Evolutionary conservation across 1,140 invertebrate genomes (phyloP).

Genomic region (Wasmannia auropunctata): DNA sequence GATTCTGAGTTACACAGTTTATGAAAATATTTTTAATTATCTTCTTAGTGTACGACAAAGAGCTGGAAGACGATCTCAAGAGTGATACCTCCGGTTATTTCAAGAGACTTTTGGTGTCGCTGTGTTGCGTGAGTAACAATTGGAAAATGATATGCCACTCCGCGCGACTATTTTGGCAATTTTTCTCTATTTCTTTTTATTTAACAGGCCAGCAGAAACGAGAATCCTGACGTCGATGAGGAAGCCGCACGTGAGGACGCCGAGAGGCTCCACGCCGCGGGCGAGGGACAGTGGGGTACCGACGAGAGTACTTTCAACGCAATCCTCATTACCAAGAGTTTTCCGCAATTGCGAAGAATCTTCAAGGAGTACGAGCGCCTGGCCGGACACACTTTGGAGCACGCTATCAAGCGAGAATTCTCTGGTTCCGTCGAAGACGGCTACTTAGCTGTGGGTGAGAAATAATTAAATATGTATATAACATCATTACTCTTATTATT

Average conservation of each 20-base stretch:
- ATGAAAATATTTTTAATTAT: slow-evolving; percentile 22
- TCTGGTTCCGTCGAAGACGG: slow-evolving; percentile 94
- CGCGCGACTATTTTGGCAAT: not conserved
- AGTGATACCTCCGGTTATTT: slow-evolving; percentile 96
- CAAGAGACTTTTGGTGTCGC: slow-evolving; percentile 92
- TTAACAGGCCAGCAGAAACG: slow-evolving; percentile 83
- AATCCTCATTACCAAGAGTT: slow-evolving; percentile 92
- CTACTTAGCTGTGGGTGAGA: slow-evolving; percentile 93
- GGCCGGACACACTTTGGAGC: slow-evolving; percentile 92
- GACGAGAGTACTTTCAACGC: slow-evolving; percentile 95
- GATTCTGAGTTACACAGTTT: not conserved
- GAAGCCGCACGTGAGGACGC: slow-evolving; percentile 90
- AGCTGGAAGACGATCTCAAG: slow-evolving; percentile 92
- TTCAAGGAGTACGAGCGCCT: slow-evolving; percentile 92
- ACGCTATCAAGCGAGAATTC: slow-evolving; percentile 95
- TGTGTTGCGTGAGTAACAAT: slow-evolving; percentile 87
- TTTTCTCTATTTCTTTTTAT: slow-evolving; percentile 17
- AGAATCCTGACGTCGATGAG: slow-evolving; percentile 87
- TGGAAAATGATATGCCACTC: not conserved
- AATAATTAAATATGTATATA: not conserved
- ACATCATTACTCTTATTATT: not conserved
- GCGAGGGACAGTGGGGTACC: slow-evolving; percentile 93
- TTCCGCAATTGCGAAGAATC: slow-evolving; percentile 92
- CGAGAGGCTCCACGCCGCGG: slow-evolving; percentile 89
- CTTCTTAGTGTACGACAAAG: slow-evolving; percentile 89